Base-by-base conservation (phyloP, 2,797 vertebrate genomes). In the Micropoecilia bifurca region DNA sequence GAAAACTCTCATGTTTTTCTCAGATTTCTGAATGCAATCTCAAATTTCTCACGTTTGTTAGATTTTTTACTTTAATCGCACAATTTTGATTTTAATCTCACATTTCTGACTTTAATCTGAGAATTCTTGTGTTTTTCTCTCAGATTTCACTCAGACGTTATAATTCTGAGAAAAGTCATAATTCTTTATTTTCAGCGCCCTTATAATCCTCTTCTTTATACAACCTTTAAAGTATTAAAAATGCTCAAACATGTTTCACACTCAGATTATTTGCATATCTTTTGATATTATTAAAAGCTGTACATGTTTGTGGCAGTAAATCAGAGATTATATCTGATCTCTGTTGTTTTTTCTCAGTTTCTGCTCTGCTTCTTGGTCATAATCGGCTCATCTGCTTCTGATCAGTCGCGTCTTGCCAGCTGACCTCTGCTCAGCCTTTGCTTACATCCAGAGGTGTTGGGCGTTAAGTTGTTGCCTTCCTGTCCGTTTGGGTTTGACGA, bases 401-500 rank as follows among this genome's bases (percentile, higher is more conserved):
- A 89, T 89, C 82, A 76, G 81, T 50, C 3, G 75, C 69, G 71
- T 76, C 30, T 59, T 20, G 45, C 71, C 36, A 18, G 63, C 46
- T 66, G 76, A 77, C 75, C 79, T 2, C 16, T 78, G 76, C 73
- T 4, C 48, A 1, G 73, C 74, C 77, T 63, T 20, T 72, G 75
- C 84, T 83, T 71, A 73, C 80, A 69, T 86, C 79, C 14, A 28
- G 78, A 80, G 75, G 57, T 77, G 80, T 87, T 78, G 55, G 76
- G 82, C 85, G 79, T 80, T 76, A 80, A 80, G 77, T 76, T 39
- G 78, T 79, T 76, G 71, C 75, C 41, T 57, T 71, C 66, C 76
- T 83, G 81, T 91, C 90, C 92, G 83, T 90, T 93, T 93, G 80
- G 80, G 71, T 88, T 92, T 73, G 82, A 85, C 79, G 78, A 68